Evolutionary conservation across 2,888 invertebrate species (phyloP).

Genomic region (Cephus rjabovi): DNA sequence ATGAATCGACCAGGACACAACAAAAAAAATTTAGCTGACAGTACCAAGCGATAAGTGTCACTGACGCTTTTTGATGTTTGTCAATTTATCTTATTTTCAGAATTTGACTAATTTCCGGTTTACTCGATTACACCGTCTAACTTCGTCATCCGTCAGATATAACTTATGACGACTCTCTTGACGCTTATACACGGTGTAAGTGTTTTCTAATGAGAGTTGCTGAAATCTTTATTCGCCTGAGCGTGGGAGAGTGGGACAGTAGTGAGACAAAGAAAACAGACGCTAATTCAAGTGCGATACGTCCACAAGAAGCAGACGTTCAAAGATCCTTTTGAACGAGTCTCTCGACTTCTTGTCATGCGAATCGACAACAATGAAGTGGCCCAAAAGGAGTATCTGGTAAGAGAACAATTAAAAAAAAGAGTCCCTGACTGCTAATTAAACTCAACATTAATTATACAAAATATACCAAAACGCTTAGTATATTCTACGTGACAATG

Average conservation of each 20-base stretch:
- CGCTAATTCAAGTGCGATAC: not conserved
- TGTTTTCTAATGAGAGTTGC: not conserved
- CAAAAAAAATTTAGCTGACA: not conserved
- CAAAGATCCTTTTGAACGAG: not conserved
- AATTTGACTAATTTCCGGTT: not conserved
- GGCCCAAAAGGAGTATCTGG: conserved; percentile 41
- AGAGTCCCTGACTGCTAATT: not conserved
- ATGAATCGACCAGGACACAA: not conserved
- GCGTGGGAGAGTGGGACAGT: not conserved
- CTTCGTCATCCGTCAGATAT: not conserved
- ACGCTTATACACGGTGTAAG: not conserved
- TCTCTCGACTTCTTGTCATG: conserved; percentile 30
- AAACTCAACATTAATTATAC: too few species aligned
- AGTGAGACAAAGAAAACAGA: not conserved
- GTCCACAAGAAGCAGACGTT: not conserved
- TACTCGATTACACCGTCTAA: not conserved
- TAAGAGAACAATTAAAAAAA: conserved; percentile 27
- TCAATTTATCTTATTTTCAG: not conserved
- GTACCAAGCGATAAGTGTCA: not conserved
- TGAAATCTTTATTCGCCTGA: not conserved
- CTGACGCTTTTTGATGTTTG: not conserved
- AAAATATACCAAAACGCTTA: too few species aligned
- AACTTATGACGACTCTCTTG: not conserved
- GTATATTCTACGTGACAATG: too few species aligned
- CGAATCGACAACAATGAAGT: conserved; percentile 46